Percentiles rank a stretch among this genome's conserved stretches.
Evolutionary conservation across 1,140 invertebrate genomes (phyloP).

Genomic region (Ceratoteleas bidentatus): DNA sequence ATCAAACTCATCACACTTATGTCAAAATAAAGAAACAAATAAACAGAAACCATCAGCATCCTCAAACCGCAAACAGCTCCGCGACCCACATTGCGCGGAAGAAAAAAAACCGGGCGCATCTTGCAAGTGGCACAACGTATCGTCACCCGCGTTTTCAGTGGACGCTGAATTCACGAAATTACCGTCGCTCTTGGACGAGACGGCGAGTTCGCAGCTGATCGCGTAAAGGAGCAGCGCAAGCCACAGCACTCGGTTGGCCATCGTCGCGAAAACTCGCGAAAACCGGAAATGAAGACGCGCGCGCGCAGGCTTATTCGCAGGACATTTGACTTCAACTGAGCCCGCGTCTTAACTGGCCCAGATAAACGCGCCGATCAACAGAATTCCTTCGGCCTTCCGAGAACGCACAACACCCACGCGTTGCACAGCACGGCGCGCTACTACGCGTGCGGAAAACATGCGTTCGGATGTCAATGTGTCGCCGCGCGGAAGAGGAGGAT

Average conservation of each 20-base stretch:
- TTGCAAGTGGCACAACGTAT: too few species aligned
- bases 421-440: constrained; percentile 1
- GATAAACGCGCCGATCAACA: not conserved
- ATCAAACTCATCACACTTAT: too few species aligned
- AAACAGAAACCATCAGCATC: too few species aligned
- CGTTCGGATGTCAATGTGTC: too few species aligned
- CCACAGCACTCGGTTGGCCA: constrained; percentile 61
- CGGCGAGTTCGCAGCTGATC: constrained; percentile 51
- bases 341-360: constrained; percentile 19
- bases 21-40: too few species aligned
- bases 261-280: too few species aligned
- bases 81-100: too few species aligned
- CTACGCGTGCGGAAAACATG: constrained; percentile 26
- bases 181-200: constrained; percentile 61
- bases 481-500: too few species aligned
- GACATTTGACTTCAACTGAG: constrained; percentile 21
- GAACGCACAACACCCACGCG: constrained; percentile 34
- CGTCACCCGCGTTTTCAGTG: too few species aligned
- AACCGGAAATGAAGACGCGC: too few species aligned
- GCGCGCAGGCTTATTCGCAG: not conserved
- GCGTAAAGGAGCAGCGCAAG: constrained; percentile 58
- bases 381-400: constrained; percentile 19
- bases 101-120: too few species aligned
- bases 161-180: constrained; percentile 30
- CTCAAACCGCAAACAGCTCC: too few species aligned